Percentiles rank a stretch among this genome's conserved stretches.
These are phyloP conservation scores for Acanthurus tractus DNA, from an alignment of 2,797 vertebrate species.

Conservation along the genomic window DNA sequence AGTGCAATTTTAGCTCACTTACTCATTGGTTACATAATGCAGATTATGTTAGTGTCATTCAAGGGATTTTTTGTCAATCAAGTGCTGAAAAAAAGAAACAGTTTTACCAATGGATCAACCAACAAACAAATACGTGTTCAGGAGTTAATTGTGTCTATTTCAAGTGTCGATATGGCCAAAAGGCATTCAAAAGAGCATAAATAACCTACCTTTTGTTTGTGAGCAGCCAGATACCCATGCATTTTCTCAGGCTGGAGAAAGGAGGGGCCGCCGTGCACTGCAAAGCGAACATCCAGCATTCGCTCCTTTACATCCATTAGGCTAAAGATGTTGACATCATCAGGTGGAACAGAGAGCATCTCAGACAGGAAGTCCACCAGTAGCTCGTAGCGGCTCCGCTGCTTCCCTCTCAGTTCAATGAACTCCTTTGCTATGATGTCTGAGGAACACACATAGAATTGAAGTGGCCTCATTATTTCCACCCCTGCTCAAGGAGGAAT, in stretches of 20 bases:
- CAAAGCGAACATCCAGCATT: constrained; percentile 87
- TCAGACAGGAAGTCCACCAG: constrained; percentile 88
- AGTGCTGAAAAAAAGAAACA: not conserved
- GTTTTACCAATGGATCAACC: not conserved
- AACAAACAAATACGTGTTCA: not conserved
- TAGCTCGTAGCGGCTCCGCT: constrained; percentile 81
- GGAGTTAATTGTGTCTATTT: not conserved
- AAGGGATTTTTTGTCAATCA: not conserved
- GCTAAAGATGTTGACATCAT: constrained; percentile 86
- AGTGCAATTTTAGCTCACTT: not conserved
- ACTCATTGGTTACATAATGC: constrained; percentile 11
- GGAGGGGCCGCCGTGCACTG: constrained; percentile 73
- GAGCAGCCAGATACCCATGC: constrained; percentile 87
- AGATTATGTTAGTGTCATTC: not conserved
- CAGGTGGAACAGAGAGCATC: constrained; percentile 80
- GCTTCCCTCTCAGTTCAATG: constrained; percentile 80
- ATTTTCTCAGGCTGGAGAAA: constrained; percentile 88
- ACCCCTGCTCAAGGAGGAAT: constrained; percentile 42
- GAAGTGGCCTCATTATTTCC: constrained; percentile 59
- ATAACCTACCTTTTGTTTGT: constrained; percentile 88
- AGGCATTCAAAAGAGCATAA: not conserved
- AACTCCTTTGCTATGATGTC: constrained; percentile 90
- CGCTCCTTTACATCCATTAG: constrained; percentile 82
- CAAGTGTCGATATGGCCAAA: not conserved
- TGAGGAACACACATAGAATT: constrained; percentile 64